phyloP scores from a whole-genome alignment of 2,113 vertebrate species.

The Odontophorus gujanensis region DNA sequence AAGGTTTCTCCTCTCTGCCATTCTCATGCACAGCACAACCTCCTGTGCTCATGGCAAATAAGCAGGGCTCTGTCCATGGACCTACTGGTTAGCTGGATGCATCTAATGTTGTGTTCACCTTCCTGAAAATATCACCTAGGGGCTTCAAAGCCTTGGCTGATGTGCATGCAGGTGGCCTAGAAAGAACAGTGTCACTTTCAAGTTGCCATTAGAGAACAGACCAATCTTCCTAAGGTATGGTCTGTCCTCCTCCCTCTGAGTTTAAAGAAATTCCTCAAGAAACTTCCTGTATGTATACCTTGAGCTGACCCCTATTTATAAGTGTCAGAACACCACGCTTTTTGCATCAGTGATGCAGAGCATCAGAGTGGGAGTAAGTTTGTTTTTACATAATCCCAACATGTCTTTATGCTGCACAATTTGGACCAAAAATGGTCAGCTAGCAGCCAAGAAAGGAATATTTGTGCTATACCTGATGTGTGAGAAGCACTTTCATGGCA shows the following conservation, averaged over 20 bases:
- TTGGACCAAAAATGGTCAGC: neutral
- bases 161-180: neutral
- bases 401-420: neutral
- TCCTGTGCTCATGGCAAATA: neutral
- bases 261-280: neutral
- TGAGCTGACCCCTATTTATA: neutral
- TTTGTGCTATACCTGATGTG: neutral
- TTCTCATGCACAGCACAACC: neutral
- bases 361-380: neutral
- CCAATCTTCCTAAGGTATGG: neutral
- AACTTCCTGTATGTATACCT: neutral
- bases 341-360: neutral
- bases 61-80: fast-evolving
- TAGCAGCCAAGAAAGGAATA: neutral
- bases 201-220: neutral
- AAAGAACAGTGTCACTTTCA: neutral
- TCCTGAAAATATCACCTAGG: neutral
- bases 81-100: neutral
- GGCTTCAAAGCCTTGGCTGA: neutral
- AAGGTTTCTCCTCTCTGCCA: neutral
- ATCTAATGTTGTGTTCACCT: neutral
- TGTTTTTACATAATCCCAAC: neutral
- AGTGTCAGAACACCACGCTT: neutral
- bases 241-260: neutral
- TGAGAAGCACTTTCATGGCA: conserved; percentile 2